Conservation (phyloP, 2,888 invertebrate species). For the Herminia tarsipennalis region DNA sequence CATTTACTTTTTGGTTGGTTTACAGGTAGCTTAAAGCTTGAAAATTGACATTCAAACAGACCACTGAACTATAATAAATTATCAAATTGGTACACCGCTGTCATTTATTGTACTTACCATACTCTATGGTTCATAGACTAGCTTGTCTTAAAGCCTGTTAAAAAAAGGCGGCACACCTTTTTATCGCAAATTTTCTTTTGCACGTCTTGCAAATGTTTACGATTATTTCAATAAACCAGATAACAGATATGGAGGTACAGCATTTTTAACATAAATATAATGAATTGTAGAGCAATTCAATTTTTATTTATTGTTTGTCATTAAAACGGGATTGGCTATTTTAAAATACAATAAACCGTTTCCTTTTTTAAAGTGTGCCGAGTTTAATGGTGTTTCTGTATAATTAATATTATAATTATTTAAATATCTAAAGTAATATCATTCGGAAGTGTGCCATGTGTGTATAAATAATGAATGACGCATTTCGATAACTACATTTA, state of each 20-base stretch:
- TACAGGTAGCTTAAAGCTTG: too few relatives aligned
- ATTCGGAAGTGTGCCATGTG: constrained; percentile 32
- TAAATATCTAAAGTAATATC: constrained; percentile 11
- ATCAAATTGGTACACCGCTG: too few relatives aligned
- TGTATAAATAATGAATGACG: constrained; percentile 20
- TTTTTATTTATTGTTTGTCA: constrained; percentile 17
- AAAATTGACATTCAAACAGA: too few relatives aligned
- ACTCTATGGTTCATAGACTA: too few relatives aligned
- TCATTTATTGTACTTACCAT: too few relatives aligned
- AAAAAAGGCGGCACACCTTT: too few relatives aligned
- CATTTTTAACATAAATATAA: constrained; percentile 8
- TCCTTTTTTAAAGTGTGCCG: constrained; percentile 17
- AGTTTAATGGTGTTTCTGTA: constrained; percentile 26
- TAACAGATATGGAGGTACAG: background rate
- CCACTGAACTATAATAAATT: too few relatives aligned
- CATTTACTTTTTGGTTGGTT: too few relatives aligned
- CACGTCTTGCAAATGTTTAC: too few relatives aligned
- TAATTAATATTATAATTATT: constrained; percentile 22
- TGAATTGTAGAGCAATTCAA: constrained; percentile 14
- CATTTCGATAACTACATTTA: constrained; percentile 1
- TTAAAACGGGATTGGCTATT: constrained; percentile 38
- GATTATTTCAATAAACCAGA: background rate
- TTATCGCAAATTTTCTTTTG: too few relatives aligned
- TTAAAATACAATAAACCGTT: constrained; percentile 24
- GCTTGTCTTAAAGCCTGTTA: too few relatives aligned